A percentile compares a stretch with the other conserved stretches of the same genome.
These are phyloP conservation scores for Cantharis rufa DNA, from an alignment of 2,888 invertebrate species.

Conservation along the genomic window DNA sequence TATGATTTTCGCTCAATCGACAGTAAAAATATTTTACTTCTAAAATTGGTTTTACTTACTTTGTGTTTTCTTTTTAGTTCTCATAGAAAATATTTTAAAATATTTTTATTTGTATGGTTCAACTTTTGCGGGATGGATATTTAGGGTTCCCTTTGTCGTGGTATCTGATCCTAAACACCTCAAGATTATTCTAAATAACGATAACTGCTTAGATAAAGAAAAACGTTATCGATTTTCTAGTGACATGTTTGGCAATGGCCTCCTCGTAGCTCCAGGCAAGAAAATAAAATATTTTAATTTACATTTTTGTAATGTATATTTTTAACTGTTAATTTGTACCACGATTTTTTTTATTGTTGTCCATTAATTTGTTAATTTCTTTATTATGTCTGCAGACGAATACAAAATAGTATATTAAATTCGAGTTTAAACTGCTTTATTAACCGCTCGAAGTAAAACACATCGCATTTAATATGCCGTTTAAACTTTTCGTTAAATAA, in stretches of 20 bases:
- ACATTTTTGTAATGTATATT: no score
- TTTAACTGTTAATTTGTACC: no score
- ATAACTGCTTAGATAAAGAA: neutral
- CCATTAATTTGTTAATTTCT: no score
- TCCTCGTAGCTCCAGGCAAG: neutral
- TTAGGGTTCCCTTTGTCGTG: neutral
- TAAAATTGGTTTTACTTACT: no score
- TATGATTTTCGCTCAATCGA: neutral
- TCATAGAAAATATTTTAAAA: neutral
- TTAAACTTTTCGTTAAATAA: no score
- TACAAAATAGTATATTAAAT: no score
- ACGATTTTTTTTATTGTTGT: no score
- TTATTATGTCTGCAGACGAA: no score
- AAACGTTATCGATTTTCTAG: neutral
- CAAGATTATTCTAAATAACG: neutral
- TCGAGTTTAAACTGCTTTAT: no score
- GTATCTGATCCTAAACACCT: neutral
- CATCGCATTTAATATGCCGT: no score
- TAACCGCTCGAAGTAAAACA: no score
- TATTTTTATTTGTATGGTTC: neutral
- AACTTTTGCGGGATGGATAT: neutral
- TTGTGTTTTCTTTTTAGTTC: no score
- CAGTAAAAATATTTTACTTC: neutral
- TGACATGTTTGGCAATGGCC: neutral
- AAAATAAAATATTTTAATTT: neutral